Conservation (phyloP, 1,140 invertebrate species). For the Telenomus remus region DNA sequence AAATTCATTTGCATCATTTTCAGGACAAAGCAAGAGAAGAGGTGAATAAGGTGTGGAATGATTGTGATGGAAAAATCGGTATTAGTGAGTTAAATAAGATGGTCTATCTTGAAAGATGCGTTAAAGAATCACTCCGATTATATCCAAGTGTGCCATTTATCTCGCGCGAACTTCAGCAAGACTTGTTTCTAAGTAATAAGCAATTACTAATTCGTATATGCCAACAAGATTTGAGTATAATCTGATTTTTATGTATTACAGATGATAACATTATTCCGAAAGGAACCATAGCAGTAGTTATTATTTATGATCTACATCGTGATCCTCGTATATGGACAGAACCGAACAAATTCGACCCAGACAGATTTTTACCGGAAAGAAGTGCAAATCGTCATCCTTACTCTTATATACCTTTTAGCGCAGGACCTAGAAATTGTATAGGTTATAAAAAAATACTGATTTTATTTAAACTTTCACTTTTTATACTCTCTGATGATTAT, state of each 20-base stretch:
- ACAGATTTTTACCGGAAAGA: slow-evolving; percentile 26
- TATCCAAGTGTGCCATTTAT: slow-evolving; percentile 31
- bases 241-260: not conserved
- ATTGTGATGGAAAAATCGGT: slow-evolving; percentile 20
- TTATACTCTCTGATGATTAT: no score
- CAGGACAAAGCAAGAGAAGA: slow-evolving; percentile 14
- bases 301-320: slow-evolving; percentile 12
- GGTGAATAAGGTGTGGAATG: slow-evolving; percentile 16
- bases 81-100: slow-evolving; percentile 16
- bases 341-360: slow-evolving; percentile 25
- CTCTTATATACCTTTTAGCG: slow-evolving; percentile 18
- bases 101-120: slow-evolving; percentile 22
- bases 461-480: no score
- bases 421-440: slow-evolving; percentile 19
- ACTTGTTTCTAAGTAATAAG: no score
- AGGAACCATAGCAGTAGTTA: not conserved
- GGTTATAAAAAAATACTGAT: not conserved
- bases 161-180: not conserved
- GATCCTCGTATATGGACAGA: slow-evolving; percentile 7
- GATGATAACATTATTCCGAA: slow-evolving; percentile 4
- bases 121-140: slow-evolving; percentile 33
- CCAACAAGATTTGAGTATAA: no score
- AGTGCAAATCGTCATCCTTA: slow-evolving; percentile 9
- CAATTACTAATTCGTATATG: no score
- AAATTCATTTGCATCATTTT: not conserved